phyloP scores from a whole-genome alignment of 2,888 invertebrate species.

The Ceraclea dissimilis region DNA sequence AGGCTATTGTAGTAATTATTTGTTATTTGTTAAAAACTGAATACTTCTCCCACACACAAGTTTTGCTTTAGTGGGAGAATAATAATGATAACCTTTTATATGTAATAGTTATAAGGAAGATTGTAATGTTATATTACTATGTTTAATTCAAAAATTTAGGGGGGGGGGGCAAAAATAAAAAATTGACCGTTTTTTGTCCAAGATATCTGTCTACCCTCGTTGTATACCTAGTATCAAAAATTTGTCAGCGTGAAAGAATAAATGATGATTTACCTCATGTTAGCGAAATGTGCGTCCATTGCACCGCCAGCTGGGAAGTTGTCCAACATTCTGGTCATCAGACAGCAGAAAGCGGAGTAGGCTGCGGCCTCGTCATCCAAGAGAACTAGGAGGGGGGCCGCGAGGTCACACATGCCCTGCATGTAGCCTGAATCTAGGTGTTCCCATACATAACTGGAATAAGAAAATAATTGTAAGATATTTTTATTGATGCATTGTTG shows the following conservation, averaged over 20 bases:
- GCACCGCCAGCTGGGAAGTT: constrained; percentile 91
- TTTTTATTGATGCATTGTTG: no score
- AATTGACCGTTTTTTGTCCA: no score
- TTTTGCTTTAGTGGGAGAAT: no score
- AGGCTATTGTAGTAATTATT: no score
- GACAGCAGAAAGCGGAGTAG: constrained; percentile 83
- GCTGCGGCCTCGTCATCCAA: constrained; percentile 88
- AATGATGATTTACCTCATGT: constrained; percentile 62
- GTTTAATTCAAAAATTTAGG: no score
- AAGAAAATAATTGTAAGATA: background rate
- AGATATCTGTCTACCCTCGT: no score
- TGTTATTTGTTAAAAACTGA: no score
- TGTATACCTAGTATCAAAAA: constrained; percentile 72
- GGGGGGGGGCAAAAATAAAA: no score
- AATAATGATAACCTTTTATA: no score
- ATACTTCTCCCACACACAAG: no score
- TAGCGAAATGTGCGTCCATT: constrained; percentile 94
- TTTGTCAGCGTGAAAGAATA: constrained; percentile 33
- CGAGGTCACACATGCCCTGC: constrained; percentile 97
- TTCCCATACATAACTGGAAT: constrained; percentile 86
- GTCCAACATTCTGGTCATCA: constrained; percentile 85
- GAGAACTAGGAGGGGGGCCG: constrained; percentile 85
- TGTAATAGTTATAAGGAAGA: no score
- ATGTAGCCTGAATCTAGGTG: constrained; percentile 91
- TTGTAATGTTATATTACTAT: no score